Conservation (phyloP, 2,888 invertebrate genomes). For the Meta bourneti region DNA sequence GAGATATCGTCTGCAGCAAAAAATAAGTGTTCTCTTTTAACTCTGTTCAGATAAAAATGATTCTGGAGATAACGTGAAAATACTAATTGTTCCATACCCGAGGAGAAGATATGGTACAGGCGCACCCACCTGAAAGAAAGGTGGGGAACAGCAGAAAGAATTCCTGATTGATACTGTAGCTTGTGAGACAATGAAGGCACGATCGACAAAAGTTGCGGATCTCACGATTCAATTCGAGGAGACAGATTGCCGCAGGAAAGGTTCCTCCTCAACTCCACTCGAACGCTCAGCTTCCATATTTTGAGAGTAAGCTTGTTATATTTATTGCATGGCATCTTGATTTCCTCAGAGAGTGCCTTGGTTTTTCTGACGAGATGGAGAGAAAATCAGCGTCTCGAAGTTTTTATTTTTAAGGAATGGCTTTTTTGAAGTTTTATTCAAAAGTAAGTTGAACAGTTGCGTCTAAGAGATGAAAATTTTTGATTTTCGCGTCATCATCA, state of each 20-base stretch:
- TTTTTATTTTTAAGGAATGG: neutral
- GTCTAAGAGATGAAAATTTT: neutral
- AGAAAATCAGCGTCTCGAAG: neutral
- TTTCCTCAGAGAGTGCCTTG: neutral
- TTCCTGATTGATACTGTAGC: conserved; percentile 26
- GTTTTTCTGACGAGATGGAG: neutral
- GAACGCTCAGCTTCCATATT: neutral
- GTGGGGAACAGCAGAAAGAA: conserved; percentile 11
- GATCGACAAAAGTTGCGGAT: conserved; percentile 16
- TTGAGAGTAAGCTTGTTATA: neutral
- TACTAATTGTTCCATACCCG: neutral
- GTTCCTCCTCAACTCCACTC: conserved; percentile 28
- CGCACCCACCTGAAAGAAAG: neutral
- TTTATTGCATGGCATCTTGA: neutral
- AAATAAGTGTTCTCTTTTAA: no score
- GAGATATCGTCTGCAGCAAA: no score
- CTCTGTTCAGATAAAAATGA: neutral
- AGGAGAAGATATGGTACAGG: neutral
- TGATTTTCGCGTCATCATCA: no score
- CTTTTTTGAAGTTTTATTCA: neutral
- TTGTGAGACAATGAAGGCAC: conserved; percentile 17
- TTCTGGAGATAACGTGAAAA: neutral
- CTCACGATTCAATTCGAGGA: conserved; percentile 42
- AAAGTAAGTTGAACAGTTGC: neutral
- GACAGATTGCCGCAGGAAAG: conserved; percentile 38